Conservation (phyloP, 2,888 invertebrate species). For the Stenodema calcarata region DNA sequence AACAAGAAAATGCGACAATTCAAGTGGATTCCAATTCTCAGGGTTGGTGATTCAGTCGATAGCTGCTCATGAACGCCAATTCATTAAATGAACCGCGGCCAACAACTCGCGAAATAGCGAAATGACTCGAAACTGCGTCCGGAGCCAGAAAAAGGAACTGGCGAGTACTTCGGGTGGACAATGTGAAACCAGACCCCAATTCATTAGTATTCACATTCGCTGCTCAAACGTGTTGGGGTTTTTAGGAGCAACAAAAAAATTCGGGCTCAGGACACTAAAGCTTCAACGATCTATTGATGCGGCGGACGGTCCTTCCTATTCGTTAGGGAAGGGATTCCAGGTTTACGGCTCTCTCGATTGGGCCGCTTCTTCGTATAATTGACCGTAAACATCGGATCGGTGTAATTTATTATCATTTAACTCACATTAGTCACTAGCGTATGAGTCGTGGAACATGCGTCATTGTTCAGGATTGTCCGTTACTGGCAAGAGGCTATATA, state of each 20-base stretch:
- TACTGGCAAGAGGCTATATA: background rate
- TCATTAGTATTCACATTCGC: background rate
- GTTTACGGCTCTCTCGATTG: slow-evolving; percentile 23
- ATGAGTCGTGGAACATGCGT: background rate
- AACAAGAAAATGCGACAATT: too few relatives aligned
- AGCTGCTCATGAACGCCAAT: too few relatives aligned
- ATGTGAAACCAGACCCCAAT: background rate
- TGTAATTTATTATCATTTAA: background rate
- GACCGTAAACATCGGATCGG: slow-evolving; percentile 6
- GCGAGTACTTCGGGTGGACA: background rate
- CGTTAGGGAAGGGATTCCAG: slow-evolving; percentile 20
- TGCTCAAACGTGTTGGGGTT: background rate
- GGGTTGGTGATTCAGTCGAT: too few relatives aligned
- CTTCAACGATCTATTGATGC: background rate
- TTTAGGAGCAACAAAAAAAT: background rate
- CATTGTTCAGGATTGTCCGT: background rate
- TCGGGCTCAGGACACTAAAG: background rate
- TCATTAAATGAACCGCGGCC: too few relatives aligned
- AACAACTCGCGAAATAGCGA: too few relatives aligned
- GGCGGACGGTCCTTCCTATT: background rate
- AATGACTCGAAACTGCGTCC: too few relatives aligned
- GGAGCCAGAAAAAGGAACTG: too few relatives aligned
- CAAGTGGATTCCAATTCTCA: too few relatives aligned
- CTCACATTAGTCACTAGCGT: background rate
- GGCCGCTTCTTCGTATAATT: slow-evolving; percentile 8